Percentiles rank a stretch among this genome's conserved stretches.
Evolutionary conservation across 2,113 vertebrate genomes (phyloP).

Genomic region (Gambusia holbrooki): DNA sequence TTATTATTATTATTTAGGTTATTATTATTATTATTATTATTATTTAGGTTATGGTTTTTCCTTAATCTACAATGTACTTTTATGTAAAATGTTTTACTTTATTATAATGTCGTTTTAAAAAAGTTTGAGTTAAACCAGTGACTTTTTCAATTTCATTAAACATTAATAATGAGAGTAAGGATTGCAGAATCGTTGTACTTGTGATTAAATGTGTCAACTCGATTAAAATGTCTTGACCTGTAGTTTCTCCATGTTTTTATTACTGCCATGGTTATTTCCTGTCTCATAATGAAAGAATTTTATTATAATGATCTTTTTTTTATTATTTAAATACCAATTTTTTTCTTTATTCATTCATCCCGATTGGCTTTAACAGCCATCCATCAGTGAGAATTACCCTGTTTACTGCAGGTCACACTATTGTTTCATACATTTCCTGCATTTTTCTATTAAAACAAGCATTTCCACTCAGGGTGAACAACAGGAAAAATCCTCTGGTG

Average conservation of each 20-base stretch:
- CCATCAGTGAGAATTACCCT: neutral
- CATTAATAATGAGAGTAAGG: neutral
- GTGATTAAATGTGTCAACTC: neutral
- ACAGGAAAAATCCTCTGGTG: too few species aligned
- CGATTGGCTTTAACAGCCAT: neutral
- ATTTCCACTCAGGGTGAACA: neutral
- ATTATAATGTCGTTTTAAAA: neutral
- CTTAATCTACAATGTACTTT: neutral
- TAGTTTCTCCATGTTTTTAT: neutral
- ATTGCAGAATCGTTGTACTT: neutral
- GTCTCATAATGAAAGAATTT: neutral
- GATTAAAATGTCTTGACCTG: neutral
- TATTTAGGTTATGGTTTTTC: neutral
- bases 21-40: neutral
- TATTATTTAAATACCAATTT: neutral
- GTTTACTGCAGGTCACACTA: neutral
- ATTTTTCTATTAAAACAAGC: neutral
- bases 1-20: neutral
- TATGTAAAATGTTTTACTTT: neutral
- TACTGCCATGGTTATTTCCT: neutral
- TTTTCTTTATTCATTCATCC: neutral
- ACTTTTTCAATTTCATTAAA: too few species aligned
- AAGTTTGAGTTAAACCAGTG: too few species aligned
- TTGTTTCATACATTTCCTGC: neutral
- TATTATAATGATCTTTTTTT: neutral